phyloP scores from a whole-genome alignment of 2,113 vertebrate species.

The Phyllostomus discolor region DNA sequence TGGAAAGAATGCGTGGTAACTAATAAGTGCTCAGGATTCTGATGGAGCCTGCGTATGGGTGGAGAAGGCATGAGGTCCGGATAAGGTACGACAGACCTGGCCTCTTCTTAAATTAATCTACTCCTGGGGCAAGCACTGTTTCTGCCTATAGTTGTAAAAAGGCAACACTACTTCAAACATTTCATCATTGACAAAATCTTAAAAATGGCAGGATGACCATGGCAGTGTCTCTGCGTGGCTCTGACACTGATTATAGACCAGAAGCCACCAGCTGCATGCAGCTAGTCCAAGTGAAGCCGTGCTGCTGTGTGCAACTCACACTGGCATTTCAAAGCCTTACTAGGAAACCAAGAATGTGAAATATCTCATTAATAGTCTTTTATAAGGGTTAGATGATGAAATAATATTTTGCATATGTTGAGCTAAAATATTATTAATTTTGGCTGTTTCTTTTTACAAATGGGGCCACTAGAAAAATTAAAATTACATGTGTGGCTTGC shows the following conservation, averaged over 20 bases:
- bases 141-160: conserved; percentile 26
- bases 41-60: background rate
- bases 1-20: conserved; percentile 73
- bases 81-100: background rate
- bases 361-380: background rate
- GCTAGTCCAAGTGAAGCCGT: too few species aligned
- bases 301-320: background rate
- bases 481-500: background rate
- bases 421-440: background rate
- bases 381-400: background rate
- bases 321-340: background rate
- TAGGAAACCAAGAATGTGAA: background rate
- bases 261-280: background rate
- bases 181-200: background rate
- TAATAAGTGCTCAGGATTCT: conserved; percentile 54
- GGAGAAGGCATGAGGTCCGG: background rate
- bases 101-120: background rate
- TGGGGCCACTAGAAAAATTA: background rate
- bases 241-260: background rate
- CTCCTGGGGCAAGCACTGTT: background rate
- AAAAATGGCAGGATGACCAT: background rate
- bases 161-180: background rate
- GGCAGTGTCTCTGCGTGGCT: background rate
- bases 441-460: background rate
- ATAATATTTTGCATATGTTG: background rate